phyloP scores from a whole-genome alignment of 2,797 vertebrate species.

The Enteromius radiatus region DNA sequence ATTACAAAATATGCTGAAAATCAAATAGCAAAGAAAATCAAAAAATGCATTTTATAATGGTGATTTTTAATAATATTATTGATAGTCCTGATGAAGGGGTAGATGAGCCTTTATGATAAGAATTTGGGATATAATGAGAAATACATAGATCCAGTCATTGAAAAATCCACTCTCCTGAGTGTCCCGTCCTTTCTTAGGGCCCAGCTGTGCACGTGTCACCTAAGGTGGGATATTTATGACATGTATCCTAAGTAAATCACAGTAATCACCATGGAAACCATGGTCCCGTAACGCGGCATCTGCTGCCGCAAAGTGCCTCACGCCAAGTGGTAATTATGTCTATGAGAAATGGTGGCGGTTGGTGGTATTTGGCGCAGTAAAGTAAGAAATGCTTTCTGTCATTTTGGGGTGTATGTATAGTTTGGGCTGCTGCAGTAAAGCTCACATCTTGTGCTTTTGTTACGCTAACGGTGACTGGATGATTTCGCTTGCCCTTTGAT shows the following conservation, averaged over 20 bases:
- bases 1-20: not conserved
- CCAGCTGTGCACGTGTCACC: not conserved
- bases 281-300: slow-evolving; percentile 63
- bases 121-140: no score
- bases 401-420: slow-evolving; percentile 11
- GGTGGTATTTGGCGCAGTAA: slow-evolving; percentile 24
- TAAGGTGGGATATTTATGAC: slow-evolving; percentile 66
- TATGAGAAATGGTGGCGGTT: slow-evolving; percentile 36
- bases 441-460: slow-evolving; percentile 39
- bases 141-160: not conserved
- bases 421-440: slow-evolving; percentile 21
- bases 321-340: slow-evolving; percentile 52
- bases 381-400: slow-evolving; percentile 22
- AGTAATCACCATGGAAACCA: slow-evolving; percentile 72
- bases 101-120: not conserved
- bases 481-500: slow-evolving; percentile 28
- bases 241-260: slow-evolving; percentile 68
- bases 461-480: slow-evolving; percentile 21
- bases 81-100: not conserved
- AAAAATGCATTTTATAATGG: not conserved
- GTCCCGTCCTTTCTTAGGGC: slow-evolving; percentile 27
- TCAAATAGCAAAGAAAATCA: not conserved
- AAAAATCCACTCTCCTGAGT: slow-evolving; percentile 15
- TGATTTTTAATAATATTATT: not conserved
- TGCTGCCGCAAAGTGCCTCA: slow-evolving; percentile 55